Conservation (phyloP, 2,113 vertebrate genomes). For the Nothoprocta pentlandii region DNA sequence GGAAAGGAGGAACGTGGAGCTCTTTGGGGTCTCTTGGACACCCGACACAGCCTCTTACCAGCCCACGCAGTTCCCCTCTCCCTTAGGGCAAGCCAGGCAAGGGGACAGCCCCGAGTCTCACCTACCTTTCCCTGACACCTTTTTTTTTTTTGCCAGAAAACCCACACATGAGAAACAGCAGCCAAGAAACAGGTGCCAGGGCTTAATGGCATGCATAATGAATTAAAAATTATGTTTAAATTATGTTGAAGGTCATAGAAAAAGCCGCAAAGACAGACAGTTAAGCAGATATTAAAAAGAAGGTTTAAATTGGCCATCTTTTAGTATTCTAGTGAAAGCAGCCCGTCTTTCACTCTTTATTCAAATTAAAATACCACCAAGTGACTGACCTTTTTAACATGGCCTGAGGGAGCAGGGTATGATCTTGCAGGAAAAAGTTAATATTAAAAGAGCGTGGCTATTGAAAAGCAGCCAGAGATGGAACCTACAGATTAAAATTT, state of each 20-base stretch:
- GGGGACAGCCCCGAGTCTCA: not conserved
- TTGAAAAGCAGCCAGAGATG: slow-evolving; percentile 42
- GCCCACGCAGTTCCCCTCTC: not conserved
- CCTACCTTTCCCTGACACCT: not conserved
- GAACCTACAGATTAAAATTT: slow-evolving; percentile 23
- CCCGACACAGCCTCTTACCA: not conserved
- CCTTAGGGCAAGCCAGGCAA: not conserved
- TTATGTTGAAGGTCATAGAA: slow-evolving; percentile 59
- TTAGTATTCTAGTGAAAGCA: slow-evolving; percentile 55
- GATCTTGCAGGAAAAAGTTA: slow-evolving; percentile 59
- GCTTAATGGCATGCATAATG: slow-evolving; percentile 54
- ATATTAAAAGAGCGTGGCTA: slow-evolving; percentile 58
- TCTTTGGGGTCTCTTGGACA: too few species aligned
- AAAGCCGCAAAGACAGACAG: slow-evolving; percentile 51
- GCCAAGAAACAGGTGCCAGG: not conserved
- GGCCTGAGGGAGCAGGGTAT: slow-evolving; percentile 69
- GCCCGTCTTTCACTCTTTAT: slow-evolving; percentile 56
- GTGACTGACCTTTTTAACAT: slow-evolving; percentile 72
- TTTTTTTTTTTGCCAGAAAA: not conserved
- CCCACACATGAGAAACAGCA: not conserved
- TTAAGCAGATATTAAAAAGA: slow-evolving; percentile 64
- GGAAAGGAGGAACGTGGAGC: not conserved
- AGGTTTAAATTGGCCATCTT: slow-evolving; percentile 62
- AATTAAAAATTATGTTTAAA: slow-evolving; percentile 59
- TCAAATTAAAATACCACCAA: slow-evolving; percentile 74